These are phyloP conservation scores for Takifugu flavidus DNA, from an alignment of 2,113 vertebrate genomes.

Conservation along the genomic window DNA sequence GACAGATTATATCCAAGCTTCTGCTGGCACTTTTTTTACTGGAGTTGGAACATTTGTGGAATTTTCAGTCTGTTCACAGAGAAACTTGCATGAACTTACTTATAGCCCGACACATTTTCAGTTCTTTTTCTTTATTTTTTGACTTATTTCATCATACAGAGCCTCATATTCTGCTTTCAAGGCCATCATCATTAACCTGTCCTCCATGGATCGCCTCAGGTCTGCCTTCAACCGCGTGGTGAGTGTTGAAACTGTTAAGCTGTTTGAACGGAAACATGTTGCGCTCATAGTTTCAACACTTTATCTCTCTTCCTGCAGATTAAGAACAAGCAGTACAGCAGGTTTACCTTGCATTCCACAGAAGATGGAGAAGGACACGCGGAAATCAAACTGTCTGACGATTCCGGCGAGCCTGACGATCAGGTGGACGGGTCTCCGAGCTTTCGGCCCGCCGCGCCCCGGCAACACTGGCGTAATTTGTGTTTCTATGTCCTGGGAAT, in stretches of 20 bases:
- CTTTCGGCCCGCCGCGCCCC: slow-evolving; percentile 23
- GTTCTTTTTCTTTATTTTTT: no score
- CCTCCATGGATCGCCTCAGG: slow-evolving; percentile 48
- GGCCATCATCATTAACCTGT: not conserved
- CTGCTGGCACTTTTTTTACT: no score
- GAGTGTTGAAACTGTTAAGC: slow-evolving; percentile 6
- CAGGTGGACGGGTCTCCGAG: slow-evolving; percentile 31
- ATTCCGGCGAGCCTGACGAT: slow-evolving; percentile 59
- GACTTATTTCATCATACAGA: not conserved
- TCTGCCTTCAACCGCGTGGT: slow-evolving; percentile 45
- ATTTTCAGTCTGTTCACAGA: no score
- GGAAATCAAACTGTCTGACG: slow-evolving; percentile 88
- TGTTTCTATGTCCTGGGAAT: slow-evolving; percentile 51
- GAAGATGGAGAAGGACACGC: slow-evolving; percentile 80
- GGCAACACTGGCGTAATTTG: slow-evolving; percentile 25
- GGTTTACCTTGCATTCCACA: slow-evolving; percentile 82
- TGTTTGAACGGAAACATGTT: not conserved
- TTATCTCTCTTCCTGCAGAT: slow-evolving; percentile 67
- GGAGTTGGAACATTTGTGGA: no score
- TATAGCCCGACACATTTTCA: no score
- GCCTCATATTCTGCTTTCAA: not conserved
- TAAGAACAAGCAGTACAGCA: slow-evolving; percentile 79
- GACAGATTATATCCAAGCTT: no score
- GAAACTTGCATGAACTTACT: no score
- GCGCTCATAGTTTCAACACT: not conserved